A percentile compares a stretch with the other conserved stretches of the same genome.
These are phyloP conservation scores for Penaeus monodon DNA, from an alignment of 2,888 invertebrate species.

Conservation along the genomic window DNA sequence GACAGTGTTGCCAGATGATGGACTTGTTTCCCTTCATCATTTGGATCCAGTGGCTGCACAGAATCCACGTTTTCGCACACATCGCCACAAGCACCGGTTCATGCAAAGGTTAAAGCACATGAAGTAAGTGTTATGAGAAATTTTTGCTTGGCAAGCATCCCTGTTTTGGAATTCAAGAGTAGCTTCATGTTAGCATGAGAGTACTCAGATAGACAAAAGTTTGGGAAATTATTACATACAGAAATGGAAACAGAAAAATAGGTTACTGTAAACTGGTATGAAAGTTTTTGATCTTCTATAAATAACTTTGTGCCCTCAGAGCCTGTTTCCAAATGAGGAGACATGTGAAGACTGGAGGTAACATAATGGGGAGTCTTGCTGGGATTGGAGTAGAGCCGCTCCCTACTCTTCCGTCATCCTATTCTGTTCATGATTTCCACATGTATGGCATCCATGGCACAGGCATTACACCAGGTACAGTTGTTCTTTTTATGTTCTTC, in stretches of 20 bases:
- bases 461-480: slow-evolving; percentile 60
- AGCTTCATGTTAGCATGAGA: too few species aligned
- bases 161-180: not conserved
- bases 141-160: not conserved
- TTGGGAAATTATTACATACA: too few species aligned
- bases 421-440: slow-evolving; percentile 96
- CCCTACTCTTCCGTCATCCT: slow-evolving; percentile 89
- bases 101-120: slow-evolving; percentile 97
- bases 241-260: too few species aligned
- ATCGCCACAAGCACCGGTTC: slow-evolving; percentile 94
- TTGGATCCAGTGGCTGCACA: slow-evolving; percentile 74
- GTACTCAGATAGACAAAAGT: too few species aligned
- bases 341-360: slow-evolving; percentile 62
- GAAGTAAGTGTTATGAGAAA: slow-evolving; percentile 77
- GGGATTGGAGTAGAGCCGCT: slow-evolving; percentile 79
- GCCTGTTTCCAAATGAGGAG: slow-evolving; percentile 85
- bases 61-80: slow-evolving; percentile 81
- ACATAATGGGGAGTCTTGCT: slow-evolving; percentile 52
- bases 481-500: too few species aligned
- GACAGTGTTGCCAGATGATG: slow-evolving; percentile 96
- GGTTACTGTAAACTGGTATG: not conserved
- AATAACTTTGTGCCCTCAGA: slow-evolving; percentile 71
- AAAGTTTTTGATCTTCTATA: not conserved
- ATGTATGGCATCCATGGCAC: slow-evolving; percentile 80
- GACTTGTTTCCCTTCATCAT: slow-evolving; percentile 80